A percentile compares a stretch with the other conserved stretches of the same genome.
Conservation (phyloP, 2,797 vertebrate genomes). For the Euthynnus affinis region DNA sequence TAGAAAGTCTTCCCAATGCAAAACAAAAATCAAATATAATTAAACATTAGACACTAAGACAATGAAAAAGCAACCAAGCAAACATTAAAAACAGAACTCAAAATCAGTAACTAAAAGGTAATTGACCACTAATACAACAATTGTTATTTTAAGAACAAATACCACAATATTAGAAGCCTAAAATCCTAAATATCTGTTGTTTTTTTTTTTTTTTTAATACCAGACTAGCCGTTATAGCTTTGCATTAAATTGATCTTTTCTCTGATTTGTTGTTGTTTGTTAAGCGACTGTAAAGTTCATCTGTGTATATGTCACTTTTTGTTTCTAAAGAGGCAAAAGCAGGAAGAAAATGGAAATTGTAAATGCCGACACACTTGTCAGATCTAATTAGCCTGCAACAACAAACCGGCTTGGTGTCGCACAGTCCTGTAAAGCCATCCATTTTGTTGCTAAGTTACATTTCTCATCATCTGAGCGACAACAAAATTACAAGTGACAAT, state of each 20-base stretch:
- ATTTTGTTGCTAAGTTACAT: constrained; percentile 76
- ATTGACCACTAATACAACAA: background rate
- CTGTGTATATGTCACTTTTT: constrained; percentile 38
- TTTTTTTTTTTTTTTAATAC: background rate
- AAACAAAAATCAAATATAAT: background rate
- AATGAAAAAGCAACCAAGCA: background rate
- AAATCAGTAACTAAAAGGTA: background rate
- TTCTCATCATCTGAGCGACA: constrained; percentile 64
- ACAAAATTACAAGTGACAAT: constrained; percentile 81
- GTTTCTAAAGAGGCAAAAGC: constrained; percentile 42
- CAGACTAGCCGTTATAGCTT: constrained; percentile 6
- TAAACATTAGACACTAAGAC: background rate
- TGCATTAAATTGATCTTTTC: background rate
- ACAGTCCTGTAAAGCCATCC: constrained; percentile 54
- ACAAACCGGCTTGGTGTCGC: constrained; percentile 53
- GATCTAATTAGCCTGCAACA: constrained; percentile 63
- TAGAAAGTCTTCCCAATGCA: background rate
- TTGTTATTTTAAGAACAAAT: background rate
- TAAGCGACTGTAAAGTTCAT: constrained; percentile 23
- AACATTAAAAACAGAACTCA: background rate
- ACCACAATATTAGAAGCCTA: accelerated
- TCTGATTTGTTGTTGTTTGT: constrained; percentile 27
- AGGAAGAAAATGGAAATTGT: constrained; percentile 46
- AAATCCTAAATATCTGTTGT: background rate
- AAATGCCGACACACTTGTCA: constrained; percentile 64